Conservation (phyloP, 2,888 invertebrate genomes). For the Hydriomena furcata region DNA sequence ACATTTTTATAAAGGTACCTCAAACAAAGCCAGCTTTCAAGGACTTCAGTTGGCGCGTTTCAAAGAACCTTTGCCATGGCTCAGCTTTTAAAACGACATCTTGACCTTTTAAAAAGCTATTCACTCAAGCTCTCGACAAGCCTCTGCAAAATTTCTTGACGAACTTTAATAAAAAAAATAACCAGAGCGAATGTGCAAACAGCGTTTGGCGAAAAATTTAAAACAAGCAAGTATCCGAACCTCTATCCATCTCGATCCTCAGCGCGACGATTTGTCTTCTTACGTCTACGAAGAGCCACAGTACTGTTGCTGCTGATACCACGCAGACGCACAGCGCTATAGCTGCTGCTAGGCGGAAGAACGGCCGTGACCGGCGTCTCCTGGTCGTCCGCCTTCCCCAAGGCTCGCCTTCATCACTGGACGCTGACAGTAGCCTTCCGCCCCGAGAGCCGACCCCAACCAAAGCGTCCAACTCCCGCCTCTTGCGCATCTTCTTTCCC, state of each 20-base stretch:
- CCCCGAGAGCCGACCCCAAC: conserved; percentile 79
- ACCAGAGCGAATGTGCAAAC: neutral
- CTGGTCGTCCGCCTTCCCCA: conserved; percentile 67
- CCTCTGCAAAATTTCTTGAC: conserved; percentile 1
- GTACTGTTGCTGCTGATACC: conserved; percentile 85
- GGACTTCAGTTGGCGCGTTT: conserved; percentile 4
- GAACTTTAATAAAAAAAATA: conserved; percentile 7
- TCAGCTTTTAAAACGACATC: conserved; percentile 12
- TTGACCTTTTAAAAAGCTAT: conserved; percentile 14
- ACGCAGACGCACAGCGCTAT: conserved; percentile 85
- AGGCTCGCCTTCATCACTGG: conserved; percentile 83
- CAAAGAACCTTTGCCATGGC: conserved; percentile 3
- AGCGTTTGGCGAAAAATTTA: neutral
- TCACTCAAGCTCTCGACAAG: neutral
- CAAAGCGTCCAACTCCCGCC: conserved; percentile 89
- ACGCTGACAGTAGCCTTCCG: conserved; percentile 85
- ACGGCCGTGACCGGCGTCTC: conserved; percentile 74
- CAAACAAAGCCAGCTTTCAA: conserved; percentile 1
- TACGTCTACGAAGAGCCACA: conserved; percentile 88
- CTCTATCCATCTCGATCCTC: conserved; percentile 86
- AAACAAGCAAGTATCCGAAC: conserved; percentile 53
- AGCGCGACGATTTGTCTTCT: conserved; percentile 86
- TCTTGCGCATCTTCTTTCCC: conserved; percentile 90
- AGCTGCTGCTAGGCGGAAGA: conserved; percentile 84
- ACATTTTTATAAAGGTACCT: neutral